A percentile compares a stretch with the other conserved stretches of the same genome.
Conservation (phyloP, 2,888 invertebrate genomes). For the Cacoxenus indagator region DNA sequence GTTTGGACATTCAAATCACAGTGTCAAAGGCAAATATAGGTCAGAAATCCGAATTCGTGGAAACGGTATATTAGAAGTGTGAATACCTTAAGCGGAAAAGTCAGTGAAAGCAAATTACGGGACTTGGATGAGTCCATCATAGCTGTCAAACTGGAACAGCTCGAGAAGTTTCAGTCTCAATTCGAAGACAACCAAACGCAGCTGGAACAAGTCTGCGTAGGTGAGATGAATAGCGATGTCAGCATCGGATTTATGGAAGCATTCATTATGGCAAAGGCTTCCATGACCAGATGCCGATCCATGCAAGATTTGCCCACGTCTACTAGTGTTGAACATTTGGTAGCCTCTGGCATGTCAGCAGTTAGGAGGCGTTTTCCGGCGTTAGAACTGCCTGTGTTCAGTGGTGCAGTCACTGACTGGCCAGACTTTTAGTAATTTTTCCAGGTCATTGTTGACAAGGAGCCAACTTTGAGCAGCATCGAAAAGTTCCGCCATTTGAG, state of each 20-base stretch:
- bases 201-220: no score
- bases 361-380: background rate
- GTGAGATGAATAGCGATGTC: no score
- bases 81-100: background rate
- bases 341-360: background rate
- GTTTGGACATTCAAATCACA: background rate
- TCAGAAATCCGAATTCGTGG: background rate
- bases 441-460: no score
- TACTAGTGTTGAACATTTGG: background rate
- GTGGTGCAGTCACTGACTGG: background rate
- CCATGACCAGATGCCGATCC: no score
- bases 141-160: background rate
- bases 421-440: no score
- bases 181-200: no score
- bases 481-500: no score
- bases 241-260: no score
- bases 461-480: no score
- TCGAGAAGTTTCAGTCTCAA: background rate
- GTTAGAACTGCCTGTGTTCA: background rate
- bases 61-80: background rate
- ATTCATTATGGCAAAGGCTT: no score
- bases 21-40: background rate
- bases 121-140: background rate
- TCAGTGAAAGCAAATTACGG: background rate
- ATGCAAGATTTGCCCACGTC: no score